Base-by-base conservation (phyloP, 2,888 invertebrate genomes). In the Buathra laborator region DNA sequence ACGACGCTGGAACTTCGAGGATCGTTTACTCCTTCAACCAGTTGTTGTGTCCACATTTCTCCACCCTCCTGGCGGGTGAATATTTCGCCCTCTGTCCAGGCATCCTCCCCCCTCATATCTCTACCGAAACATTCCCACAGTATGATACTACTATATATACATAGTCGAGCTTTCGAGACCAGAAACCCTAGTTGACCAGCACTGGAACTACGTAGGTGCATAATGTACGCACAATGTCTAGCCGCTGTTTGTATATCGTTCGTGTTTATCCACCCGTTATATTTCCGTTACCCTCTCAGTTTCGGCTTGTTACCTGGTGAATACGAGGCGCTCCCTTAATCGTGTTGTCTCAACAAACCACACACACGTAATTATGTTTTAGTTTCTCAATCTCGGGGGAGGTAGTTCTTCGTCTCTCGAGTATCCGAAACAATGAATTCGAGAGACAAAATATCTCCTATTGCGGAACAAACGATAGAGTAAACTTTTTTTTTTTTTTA, bases 141-240 rank as follows among this genome's bases (percentile, higher is more conserved):
- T 70, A 16, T 46, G 7, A 56, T 56, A 56, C 56, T 56, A 56
- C 56, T 68, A 68, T 46, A 68, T 59, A 32, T 46, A 68, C 59
- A 32, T 78, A 51, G 59, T 12, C 44, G 46, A 68, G 68, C 59
- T 78, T 68, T 76, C 59, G 46, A 67, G 67, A 68, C 46, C 56
- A 68, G 70, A 78, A 70, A 78, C n/a, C 59, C 75, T 85, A 80
- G 83, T 83, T 83, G 79, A 83, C 81, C 78, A 81, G 85, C 88
- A 87, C 86, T 88, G 87, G 83, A 86, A 87, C 82, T 85, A 86
- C 85, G 83, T 87, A 85, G 82, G 81, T 86, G 86, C 86, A 86
- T 83, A 85, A 87, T 86, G 80, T 86, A 71, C 71, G 81, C 85
- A 84, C 82, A 83, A 77, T 83, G 83, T 85, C 82, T 80, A 84